Conservation (phyloP, 2,888 invertebrate species). For the Leptopilina drosophilae region DNA sequence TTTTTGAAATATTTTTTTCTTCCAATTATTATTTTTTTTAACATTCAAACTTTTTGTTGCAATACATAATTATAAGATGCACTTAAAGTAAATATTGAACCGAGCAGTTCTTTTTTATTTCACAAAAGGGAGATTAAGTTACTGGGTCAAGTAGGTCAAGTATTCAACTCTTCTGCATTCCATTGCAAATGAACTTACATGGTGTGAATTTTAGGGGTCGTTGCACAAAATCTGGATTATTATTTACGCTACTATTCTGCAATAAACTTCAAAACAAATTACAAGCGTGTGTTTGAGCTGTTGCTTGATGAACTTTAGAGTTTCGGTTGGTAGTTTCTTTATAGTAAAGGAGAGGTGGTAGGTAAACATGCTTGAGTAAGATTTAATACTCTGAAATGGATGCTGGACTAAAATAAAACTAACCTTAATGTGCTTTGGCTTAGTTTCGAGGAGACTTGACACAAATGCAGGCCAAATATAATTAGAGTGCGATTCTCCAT, state of each 20-base stretch:
- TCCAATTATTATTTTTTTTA: too few relatives aligned
- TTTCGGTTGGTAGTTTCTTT: slow-evolving; percentile 6
- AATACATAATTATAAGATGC: not conserved
- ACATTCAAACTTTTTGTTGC: not conserved
- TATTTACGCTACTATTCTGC: slow-evolving; percentile 30
- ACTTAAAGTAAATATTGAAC: not conserved
- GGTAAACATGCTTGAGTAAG: slow-evolving; percentile 17
- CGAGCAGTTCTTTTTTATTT: not conserved
- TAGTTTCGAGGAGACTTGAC: slow-evolving; percentile 1
- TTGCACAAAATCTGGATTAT: slow-evolving; percentile 27
- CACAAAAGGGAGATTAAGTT: slow-evolving; percentile 5
- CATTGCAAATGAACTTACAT: slow-evolving; percentile 16
- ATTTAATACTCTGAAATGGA: slow-evolving; percentile 15
- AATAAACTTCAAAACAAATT: slow-evolving; percentile 32
- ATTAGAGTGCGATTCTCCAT: slow-evolving; percentile 27
- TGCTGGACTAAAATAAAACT: slow-evolving; percentile 29
- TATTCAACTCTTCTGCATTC: slow-evolving; percentile 27
- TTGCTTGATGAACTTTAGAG: slow-evolving; percentile 30
- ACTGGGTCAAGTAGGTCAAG: slow-evolving; percentile 23
- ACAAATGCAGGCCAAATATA: slow-evolving; percentile 21
- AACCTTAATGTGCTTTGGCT: not conserved
- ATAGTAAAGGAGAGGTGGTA: not conserved
- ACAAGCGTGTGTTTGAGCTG: slow-evolving; percentile 23
- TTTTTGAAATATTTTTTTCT: too few relatives aligned
- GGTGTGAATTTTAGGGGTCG: slow-evolving; percentile 8